Evolutionary conservation across 2,113 vertebrate genomes (phyloP).

Genomic region (Aythya baeri): DNA sequence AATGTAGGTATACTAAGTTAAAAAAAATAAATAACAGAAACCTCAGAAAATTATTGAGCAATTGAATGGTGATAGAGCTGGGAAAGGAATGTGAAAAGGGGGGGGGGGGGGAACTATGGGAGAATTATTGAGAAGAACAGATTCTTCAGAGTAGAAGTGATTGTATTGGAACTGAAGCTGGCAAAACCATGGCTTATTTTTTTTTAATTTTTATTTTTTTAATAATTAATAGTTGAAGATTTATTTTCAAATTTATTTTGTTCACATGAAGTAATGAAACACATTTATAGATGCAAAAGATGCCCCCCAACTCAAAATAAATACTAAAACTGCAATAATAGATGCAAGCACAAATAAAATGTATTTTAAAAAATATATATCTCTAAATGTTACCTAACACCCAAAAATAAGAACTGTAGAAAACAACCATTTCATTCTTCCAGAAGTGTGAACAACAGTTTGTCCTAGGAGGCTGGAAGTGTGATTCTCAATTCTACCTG

Average conservation of each 20-base stretch:
- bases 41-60: background rate
- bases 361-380: too few relatives aligned
- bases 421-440: background rate
- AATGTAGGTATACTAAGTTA: background rate
- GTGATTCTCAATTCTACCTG: background rate
- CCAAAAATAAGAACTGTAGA: background rate
- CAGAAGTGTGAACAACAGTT: background rate
- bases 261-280: background rate
- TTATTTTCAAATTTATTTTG: background rate
- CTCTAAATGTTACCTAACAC: background rate
- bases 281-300: background rate
- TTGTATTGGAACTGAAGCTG: background rate
- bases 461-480: background rate
- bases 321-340: background rate
- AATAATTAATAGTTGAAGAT: background rate
- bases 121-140: background rate
- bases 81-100: background rate
- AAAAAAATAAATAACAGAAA: background rate
- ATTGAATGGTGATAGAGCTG: background rate
- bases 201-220: background rate
- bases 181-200: background rate
- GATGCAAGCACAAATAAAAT: background rate
- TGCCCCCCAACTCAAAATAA: background rate
- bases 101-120: accelerated
- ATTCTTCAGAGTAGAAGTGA: background rate